These are phyloP conservation scores for Stichodactyla mertensii DNA, from an alignment of 64 coral and sea anemone species.

Conservation along the genomic window DNA sequence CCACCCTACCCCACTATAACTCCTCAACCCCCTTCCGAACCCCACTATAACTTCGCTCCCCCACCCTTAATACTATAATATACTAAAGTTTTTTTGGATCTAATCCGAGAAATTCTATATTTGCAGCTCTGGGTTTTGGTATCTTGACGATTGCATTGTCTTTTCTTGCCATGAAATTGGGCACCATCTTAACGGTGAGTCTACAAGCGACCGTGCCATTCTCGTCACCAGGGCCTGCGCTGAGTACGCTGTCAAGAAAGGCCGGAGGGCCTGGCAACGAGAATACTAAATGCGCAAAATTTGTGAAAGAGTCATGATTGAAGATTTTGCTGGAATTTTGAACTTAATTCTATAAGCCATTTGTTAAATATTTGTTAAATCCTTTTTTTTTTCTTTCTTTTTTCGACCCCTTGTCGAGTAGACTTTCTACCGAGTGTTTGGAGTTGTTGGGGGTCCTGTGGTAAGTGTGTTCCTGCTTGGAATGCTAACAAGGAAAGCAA, in stretches of 20 bases:
- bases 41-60: no score
- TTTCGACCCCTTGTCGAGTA: background rate
- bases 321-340: background rate
- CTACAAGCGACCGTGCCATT: background rate
- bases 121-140: constrained; percentile 78
- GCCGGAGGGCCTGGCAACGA: no score
- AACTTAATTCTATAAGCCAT: no score
- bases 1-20: no score
- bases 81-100: background rate
- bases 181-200: constrained; percentile 74
- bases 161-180: constrained; percentile 75
- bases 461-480: constrained; percentile 80
- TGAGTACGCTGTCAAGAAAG: no score
- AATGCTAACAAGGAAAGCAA: constrained; percentile 81
- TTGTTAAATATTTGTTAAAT: background rate
- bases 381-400: background rate
- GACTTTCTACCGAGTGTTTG: constrained; percentile 93
- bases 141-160: constrained; percentile 75
- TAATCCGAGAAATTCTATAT: background rate
- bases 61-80: no score
- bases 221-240: no score
- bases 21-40: no score
- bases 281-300: background rate
- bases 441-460: constrained; percentile 87
- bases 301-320: background rate